These are phyloP conservation scores for Campopleginae sp. DNA, from an alignment of 2,888 invertebrate genomes.

Conservation along the genomic window DNA sequence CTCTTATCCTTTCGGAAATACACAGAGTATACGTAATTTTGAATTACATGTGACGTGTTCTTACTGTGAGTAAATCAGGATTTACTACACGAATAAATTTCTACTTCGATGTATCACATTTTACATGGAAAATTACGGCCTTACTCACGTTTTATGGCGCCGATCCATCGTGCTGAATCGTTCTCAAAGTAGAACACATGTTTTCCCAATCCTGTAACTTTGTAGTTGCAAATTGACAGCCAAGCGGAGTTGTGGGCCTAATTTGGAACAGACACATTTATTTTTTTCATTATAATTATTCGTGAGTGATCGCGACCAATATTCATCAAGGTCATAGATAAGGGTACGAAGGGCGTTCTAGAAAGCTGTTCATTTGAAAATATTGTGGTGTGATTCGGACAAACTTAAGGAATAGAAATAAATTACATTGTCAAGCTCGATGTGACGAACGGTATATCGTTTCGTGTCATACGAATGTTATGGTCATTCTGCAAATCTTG, in stretches of 20 bases:
- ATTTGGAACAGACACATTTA: not conserved
- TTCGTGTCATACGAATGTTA: slow-evolving; percentile 19
- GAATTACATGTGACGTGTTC: slow-evolving; percentile 14
- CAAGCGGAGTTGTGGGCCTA: not conserved
- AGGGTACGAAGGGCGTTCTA: too few species aligned
- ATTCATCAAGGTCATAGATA: too few species aligned
- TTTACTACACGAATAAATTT: slow-evolving; percentile 44
- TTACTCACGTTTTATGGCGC: slow-evolving; percentile 24
- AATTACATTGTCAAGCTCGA: not conserved
- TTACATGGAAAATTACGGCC: slow-evolving; percentile 21
- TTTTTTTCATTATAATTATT: too few species aligned
- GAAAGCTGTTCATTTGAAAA: not conserved
- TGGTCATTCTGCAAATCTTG: slow-evolving; percentile 10
- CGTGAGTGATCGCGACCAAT: too few species aligned
- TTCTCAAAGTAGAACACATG: not conserved
- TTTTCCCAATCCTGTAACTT: not conserved
- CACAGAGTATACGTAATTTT: not conserved
- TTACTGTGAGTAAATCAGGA: slow-evolving; percentile 7
- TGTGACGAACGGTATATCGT: slow-evolving; percentile 14
- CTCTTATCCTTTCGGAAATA: slow-evolving; percentile 50
- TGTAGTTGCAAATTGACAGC: too few species aligned
- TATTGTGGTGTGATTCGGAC: not conserved
- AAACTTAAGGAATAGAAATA: not conserved
- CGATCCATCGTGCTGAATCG: not conserved
- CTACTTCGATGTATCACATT: slow-evolving; percentile 50